These are phyloP conservation scores for Megalurothrips usitatus DNA, from an alignment of 2,888 invertebrate genomes.

Conservation along the genomic window DNA sequence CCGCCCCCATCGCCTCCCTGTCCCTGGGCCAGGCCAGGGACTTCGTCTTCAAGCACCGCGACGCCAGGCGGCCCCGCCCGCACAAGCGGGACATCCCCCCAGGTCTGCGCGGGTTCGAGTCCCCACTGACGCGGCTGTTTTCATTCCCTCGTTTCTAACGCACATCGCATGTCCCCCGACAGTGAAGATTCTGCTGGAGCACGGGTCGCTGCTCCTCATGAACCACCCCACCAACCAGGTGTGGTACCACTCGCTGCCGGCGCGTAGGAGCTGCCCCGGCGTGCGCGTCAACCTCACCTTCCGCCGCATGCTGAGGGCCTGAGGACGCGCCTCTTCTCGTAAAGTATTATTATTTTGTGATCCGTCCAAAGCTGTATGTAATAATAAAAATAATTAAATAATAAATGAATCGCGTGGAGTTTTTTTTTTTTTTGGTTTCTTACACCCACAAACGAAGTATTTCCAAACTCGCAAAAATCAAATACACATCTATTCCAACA, in stretches of 20 bases:
- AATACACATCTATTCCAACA: too few relatives aligned
- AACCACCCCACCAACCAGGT: constrained; percentile 63
- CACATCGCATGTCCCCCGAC: too few relatives aligned
- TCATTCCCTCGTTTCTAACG: not conserved
- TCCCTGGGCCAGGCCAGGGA: constrained; percentile 61
- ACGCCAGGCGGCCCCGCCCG: constrained; percentile 50
- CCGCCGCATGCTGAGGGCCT: constrained; percentile 46
- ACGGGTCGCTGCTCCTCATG: constrained; percentile 65
- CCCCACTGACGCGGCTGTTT: too few relatives aligned
- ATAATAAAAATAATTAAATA: too few relatives aligned
- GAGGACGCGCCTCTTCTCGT: too few relatives aligned
- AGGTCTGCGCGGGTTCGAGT: constrained; percentile 43
- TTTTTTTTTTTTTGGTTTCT: too few relatives aligned
- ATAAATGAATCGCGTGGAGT: too few relatives aligned
- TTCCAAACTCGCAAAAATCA: too few relatives aligned
- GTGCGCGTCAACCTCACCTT: constrained; percentile 65
- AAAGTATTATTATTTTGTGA: too few relatives aligned
- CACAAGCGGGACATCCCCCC: constrained; percentile 49
- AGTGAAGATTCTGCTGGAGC: constrained; percentile 57
- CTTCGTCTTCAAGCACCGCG: constrained; percentile 61
- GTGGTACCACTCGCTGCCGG: constrained; percentile 68
- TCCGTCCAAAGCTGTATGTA: too few relatives aligned
- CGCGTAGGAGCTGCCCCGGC: constrained; percentile 52
- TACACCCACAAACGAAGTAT: too few relatives aligned
- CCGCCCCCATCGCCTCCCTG: constrained; percentile 62